Base-by-base conservation (phyloP, 2,888 invertebrate genomes). In the Dorcus hopei region DNA sequence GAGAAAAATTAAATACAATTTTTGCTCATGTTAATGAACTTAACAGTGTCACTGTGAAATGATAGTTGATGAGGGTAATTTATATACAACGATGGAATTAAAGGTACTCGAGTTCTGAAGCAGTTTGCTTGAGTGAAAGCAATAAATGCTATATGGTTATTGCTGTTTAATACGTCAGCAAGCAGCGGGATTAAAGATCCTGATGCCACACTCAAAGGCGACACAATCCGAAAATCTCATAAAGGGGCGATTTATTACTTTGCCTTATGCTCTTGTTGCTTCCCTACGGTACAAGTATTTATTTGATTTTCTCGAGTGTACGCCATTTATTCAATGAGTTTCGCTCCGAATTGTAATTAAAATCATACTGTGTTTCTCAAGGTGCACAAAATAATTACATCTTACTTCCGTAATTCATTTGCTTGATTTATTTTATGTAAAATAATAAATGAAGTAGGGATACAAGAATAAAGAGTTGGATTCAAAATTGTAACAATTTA, bases 181-280 rank as follows among this genome's bases (percentile, higher is more conserved):
- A 66, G 69, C 62, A 57, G 62, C 59, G 57, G 67, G 69, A 69
- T 69, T 70, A 68, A 67, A 65, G 64, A 61, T 63, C 60, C 65
- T 62, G 58, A 67, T 59, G 61, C 61, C 61, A 64, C 68, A 67
- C 70, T 71, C 57, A 58, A 69, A 66, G 59, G 57, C 57, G 63
- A 60, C 64, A 62, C 66, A 68, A 71, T 68, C 66, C 68, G 66
- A 67, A 72, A 70, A 71, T 72, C 72, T 69, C 69, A 71, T 70
- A 69, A 67, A 65, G 69, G 63, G 43, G 53, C 61, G 61, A 58
- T 61, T 59, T 59, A 59, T 61, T 61, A 54, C 59, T 42, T 45
- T 57, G 52, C 49, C 16, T 56, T 49, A 49, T 49, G 55, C 59
- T 51, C 52, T 33, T 33, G 56, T 61, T 55, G 14, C 38, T 19